phyloP scores from a whole-genome alignment of 2,888 invertebrate species.

The Heteromyza rotundicornis region DNA sequence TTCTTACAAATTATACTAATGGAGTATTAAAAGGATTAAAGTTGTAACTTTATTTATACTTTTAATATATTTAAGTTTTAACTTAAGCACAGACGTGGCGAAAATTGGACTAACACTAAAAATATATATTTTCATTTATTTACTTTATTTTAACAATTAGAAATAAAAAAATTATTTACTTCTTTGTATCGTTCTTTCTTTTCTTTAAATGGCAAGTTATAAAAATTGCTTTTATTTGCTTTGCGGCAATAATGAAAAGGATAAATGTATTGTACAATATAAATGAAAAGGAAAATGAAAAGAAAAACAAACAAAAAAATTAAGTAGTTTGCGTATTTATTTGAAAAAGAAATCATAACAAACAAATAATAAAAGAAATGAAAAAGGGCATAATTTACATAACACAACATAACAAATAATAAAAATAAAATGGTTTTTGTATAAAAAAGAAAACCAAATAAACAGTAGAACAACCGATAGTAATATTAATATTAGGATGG shows the following conservation, averaged over 20 bases:
- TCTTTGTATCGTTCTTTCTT: not conserved
- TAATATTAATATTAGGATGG: not conserved
- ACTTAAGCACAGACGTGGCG: conserved; percentile 1
- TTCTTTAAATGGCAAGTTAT: not conserved
- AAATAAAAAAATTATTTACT: no score
- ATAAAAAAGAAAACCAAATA: no score
- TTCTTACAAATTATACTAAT: not conserved
- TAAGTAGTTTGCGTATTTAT: not conserved
- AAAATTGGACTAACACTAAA: not conserved
- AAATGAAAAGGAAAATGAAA: no score
- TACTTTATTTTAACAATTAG: no score
- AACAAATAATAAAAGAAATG: not conserved
- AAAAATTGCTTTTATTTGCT: not conserved
- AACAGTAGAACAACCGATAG: not conserved
- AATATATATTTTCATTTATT: no score
- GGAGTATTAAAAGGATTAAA: conserved; percentile 1
- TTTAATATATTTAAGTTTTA: not conserved
- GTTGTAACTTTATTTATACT: not conserved
- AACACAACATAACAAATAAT: not conserved
- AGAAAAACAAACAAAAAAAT: no score
- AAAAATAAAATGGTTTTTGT: not conserved
- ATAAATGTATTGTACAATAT: no score
- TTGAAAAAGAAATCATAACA: not conserved
- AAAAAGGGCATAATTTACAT: not conserved
- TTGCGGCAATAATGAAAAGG: no score